A percentile compares a stretch with the other conserved stretches of the same genome.
Evolutionary conservation across 2,797 vertebrate genomes (phyloP).

Genomic region (Oryzias sinensis): DNA sequence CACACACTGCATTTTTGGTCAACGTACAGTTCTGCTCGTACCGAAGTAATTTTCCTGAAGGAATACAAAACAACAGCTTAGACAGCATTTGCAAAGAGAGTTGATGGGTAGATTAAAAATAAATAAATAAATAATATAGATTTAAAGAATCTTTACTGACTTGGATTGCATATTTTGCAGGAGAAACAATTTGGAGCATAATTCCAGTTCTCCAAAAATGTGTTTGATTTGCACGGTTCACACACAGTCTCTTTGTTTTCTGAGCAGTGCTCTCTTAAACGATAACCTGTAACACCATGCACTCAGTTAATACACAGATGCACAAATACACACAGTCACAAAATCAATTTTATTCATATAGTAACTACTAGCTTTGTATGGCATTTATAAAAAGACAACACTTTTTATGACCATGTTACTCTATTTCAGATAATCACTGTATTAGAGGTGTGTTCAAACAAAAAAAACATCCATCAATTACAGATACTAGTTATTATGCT

Average conservation of each 20-base stretch:
- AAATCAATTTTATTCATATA: no score
- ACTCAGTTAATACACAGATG: neutral
- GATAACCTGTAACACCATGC: conserved; percentile 51
- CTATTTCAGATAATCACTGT: no score
- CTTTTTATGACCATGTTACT: no score
- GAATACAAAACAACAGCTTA: conserved; percentile 5
- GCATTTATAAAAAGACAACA: no score
- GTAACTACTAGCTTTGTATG: no score
- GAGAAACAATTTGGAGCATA: conserved; percentile 57
- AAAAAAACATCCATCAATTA: no score
- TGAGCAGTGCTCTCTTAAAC: conserved; percentile 15
- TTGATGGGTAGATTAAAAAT: neutral
- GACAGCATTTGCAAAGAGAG: neutral
- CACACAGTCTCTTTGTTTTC: conserved; percentile 45
- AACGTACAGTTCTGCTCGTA: conserved; percentile 42
- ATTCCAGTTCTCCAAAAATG: conserved; percentile 37
- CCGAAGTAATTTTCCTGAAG: conserved; percentile 52
- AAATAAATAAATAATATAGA: neutral
- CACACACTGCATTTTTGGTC: conserved; percentile 47
- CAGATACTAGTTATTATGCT: no score
- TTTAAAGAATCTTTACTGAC: conserved; percentile 47
- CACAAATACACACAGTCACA: no score
- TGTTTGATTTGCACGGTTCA: conserved; percentile 34
- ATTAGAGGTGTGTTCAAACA: no score
- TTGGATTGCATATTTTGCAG: conserved; percentile 45